Evolutionary conservation across 2,888 invertebrate genomes (phyloP).

Genomic region (Macrophya alboannulata): DNA sequence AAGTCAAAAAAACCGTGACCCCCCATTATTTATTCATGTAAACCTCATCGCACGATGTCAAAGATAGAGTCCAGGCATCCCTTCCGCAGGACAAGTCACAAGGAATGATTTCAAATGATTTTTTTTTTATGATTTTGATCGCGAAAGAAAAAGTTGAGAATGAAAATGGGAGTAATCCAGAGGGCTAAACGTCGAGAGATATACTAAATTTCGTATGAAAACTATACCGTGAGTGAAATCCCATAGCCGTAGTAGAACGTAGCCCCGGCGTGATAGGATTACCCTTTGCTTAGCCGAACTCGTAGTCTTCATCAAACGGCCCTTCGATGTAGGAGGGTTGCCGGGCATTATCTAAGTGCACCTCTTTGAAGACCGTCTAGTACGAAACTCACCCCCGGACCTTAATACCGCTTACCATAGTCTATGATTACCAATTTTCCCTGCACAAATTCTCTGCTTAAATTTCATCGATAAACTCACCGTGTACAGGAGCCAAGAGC

Average conservation of each 20-base stretch:
- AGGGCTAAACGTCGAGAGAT: not conserved
- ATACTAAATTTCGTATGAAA: constrained; percentile 11
- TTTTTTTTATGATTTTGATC: not conserved
- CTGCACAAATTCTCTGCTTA: constrained; percentile 76
- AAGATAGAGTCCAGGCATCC: not conserved
- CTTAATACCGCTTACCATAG: constrained; percentile 78
- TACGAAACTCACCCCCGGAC: constrained; percentile 70
- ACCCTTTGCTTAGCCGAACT: constrained; percentile 80
- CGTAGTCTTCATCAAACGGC: constrained; percentile 79
- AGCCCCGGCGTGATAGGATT: constrained; percentile 78
- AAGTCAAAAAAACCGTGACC: constrained; percentile 63
- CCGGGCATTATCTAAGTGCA: constrained; percentile 80
- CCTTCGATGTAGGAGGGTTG: constrained; percentile 69
- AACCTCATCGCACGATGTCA: not conserved
- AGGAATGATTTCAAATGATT: not conserved
- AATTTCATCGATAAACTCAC: constrained; percentile 64
- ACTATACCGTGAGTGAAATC: constrained; percentile 41
- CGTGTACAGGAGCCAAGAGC: constrained; percentile 9
- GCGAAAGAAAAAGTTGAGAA: not conserved
- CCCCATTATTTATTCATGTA: constrained; percentile 44
- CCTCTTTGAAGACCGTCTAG: constrained; percentile 78
- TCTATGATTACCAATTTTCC: constrained; percentile 80
- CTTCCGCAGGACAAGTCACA: not conserved
- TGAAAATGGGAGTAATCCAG: not conserved
- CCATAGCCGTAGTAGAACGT: constrained; percentile 68